Base-by-base conservation (phyloP, 1,140 invertebrate species). In the Drosophila hydei region DNA sequence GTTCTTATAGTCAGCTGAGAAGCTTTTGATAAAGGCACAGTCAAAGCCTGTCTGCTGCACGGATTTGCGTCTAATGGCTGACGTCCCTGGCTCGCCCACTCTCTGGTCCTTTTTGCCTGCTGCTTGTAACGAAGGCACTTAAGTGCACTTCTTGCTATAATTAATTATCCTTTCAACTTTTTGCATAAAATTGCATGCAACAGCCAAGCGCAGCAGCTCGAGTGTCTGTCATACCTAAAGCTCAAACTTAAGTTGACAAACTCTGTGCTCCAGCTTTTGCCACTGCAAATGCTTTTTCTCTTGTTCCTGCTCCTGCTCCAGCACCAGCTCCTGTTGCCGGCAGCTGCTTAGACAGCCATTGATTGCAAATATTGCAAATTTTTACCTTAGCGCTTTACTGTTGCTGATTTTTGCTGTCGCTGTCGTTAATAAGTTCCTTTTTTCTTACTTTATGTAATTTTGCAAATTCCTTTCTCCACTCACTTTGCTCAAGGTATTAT, bases 101-200 rank as follows among this genome's bases (percentile, higher is more conserved):
- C 61, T 43, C 67, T 38, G 43, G 50, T 65, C 68, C 64, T 75
- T 19, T 30, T 21, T 59, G 18, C 19, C 21, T 60, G 74, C 54
- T 85, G 79, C 80, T 70, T 76, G 84, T 88, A 88, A 83, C 83
- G 83, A 88, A 88, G 83, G 83, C 83, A 88, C 83, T 88, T 88
- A 88, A 88, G 83, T 88, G 83, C 83, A 88, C 83, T 88, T 88
- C 83, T 89, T 88, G 83, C 83, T 88, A 88, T 88, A 88, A 88
- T 88, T 88, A 88, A 88, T 88, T 88, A 88, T 88, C 83, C 84
- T 88, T 88, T 89, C 83, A 88, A 88, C 83, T 83, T 88, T 88
- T 83, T 83, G 84, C 83, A 88, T 88, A 88, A 88, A 88, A 88
- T 88, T 88, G 81, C 78, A 83, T 87, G 72, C 78, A 87, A 81